A percentile compares a stretch with the other conserved stretches of the same genome.
These are phyloP conservation scores for Oxyura jamaicensis DNA, from an alignment of 2,113 vertebrate species.

Conservation along the genomic window DNA sequence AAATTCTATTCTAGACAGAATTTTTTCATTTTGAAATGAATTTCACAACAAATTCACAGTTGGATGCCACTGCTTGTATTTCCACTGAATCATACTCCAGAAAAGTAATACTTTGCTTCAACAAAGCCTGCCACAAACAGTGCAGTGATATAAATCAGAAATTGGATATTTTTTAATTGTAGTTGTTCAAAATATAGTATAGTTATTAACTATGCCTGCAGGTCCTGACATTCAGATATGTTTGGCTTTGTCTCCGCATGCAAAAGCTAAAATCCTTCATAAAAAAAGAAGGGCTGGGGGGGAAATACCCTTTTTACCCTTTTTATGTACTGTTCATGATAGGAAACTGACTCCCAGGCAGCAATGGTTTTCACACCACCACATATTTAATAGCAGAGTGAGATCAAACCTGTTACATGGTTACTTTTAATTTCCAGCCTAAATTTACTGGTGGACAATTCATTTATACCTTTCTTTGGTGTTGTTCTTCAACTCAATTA, in stretches of 20 bases:
- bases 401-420: not conserved
- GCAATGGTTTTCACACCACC: not conserved
- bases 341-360: not conserved
- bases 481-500: not conserved
- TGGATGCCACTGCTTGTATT: conserved; percentile 52
- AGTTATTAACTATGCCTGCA: conserved; percentile 20
- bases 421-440: not conserved
- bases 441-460: not conserved
- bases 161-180: conserved; percentile 41
- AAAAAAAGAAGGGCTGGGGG: not conserved
- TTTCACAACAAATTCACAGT: conserved; percentile 68
- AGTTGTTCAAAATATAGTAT: conserved; percentile 27
- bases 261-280: conserved; percentile 14
- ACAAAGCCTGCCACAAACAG: conserved; percentile 39
- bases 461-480: not conserved
- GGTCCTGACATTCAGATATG: conserved; percentile 18
- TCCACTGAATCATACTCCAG: conserved; percentile 49
- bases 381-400: not conserved
- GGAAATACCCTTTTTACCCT: not conserved
- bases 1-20: conserved; percentile 60
- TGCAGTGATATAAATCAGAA: conserved; percentile 53
- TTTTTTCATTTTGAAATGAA: conserved; percentile 59
- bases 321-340: not conserved
- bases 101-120: conserved; percentile 52
- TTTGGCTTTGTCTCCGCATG: conserved; percentile 24